A percentile compares a stretch with the other conserved stretches of the same genome.
These are phyloP conservation scores for Cheilosia pagana DNA, from an alignment of 2,888 invertebrate genomes.

Conservation along the genomic window DNA sequence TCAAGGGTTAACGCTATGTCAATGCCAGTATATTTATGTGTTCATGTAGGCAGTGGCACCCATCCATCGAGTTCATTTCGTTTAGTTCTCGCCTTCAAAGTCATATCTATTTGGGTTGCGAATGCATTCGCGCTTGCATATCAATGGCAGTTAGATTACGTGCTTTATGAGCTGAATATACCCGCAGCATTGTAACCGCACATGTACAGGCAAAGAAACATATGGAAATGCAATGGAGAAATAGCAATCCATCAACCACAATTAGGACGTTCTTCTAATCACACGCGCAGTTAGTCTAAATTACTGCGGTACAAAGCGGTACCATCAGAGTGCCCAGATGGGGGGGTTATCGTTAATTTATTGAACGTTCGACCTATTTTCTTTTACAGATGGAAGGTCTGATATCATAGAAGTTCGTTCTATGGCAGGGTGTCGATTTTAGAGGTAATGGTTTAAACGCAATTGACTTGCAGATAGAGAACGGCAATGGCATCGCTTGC, in stretches of 20 bases:
- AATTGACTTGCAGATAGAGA: no score
- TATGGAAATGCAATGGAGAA: conserved; percentile 49
- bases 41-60: conserved; percentile 16
- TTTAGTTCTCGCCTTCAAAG: conserved; percentile 40
- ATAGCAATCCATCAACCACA: conserved; percentile 68
- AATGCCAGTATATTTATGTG: conserved; percentile 68
- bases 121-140: conserved; percentile 59
- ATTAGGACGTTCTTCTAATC: conserved; percentile 67
- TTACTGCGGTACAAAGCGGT: conserved; percentile 51
- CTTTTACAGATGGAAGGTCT: not conserved
- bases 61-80: conserved; percentile 54
- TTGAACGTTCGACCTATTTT: conserved; percentile 55
- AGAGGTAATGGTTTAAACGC: not conserved
- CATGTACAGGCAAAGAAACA: not conserved
- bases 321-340: conserved; percentile 25
- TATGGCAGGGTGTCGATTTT: not conserved
- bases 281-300: conserved; percentile 43
- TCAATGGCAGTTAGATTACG: conserved; percentile 37
- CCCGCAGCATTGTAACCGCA: conserved; percentile 38
- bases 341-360: conserved; percentile 17
- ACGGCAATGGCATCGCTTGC: no score
- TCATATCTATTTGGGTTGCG: conserved; percentile 57
- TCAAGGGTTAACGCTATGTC: conserved; percentile 74
- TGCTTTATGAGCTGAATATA: conserved; percentile 9
- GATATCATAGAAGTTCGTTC: not conserved